phyloP scores from a whole-genome alignment of 2,888 invertebrate species.

The Oligia fasciuncula region DNA sequence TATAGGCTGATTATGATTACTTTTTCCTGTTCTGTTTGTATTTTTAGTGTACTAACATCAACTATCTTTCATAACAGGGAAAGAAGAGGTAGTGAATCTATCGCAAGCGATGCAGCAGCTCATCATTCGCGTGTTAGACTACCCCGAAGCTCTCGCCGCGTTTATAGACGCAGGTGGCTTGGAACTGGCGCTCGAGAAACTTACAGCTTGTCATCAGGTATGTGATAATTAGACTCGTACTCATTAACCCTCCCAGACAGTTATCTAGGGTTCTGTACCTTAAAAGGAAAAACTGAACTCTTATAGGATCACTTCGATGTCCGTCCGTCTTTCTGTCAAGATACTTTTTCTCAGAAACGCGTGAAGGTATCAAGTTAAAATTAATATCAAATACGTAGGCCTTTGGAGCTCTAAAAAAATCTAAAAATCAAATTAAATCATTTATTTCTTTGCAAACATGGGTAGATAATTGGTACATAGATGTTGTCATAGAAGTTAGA shows the following conservation, averaged over 20 bases:
- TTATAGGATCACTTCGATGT: neutral
- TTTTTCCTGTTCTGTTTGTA: neutral
- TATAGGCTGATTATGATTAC: neutral
- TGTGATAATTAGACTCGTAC: neutral
- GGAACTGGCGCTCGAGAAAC: conserved; percentile 93
- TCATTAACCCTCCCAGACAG: neutral
- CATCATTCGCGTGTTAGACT: conserved; percentile 94
- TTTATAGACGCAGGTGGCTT: conserved; percentile 95
- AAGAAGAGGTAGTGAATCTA: conserved; percentile 86
- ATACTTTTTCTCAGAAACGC: neutral
- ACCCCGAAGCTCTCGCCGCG: conserved; percentile 92
- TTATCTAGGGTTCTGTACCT: neutral
- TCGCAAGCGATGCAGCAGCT: conserved; percentile 97
- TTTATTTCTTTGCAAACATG: no score
- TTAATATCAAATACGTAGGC: neutral
- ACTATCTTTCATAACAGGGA: conserved; percentile 64
- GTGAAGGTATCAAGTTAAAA: neutral
- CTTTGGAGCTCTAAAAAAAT: neutral
- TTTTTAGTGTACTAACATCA: neutral
- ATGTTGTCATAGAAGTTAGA: no score
- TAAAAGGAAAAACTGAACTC: neutral
- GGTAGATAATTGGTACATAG: no score
- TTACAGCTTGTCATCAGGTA: conserved; percentile 93
- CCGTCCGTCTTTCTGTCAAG: neutral
- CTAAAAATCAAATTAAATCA: no score